Base-by-base conservation (phyloP, 1,140 invertebrate genomes). In the Drosophila neocordata region DNA sequence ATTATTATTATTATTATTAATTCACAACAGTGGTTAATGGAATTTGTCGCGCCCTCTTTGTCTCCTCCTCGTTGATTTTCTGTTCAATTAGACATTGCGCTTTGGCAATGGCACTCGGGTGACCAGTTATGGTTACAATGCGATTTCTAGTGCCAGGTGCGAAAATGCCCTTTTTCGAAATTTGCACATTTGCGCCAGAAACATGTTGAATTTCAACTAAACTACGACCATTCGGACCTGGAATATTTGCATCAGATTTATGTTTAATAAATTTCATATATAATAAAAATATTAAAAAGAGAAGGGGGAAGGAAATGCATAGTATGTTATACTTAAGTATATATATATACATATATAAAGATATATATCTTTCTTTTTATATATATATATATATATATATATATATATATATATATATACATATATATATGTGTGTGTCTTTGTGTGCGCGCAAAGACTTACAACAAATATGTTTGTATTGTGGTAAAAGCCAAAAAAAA, bases 141-240 rank as follows among this genome's bases (percentile, higher is more conserved):
- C 98, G 96, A 94, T 99, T 98, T 92, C 97, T 96, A 69, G 97
- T 98, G 92, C 98, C 97, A 76, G 98, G 97, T 85, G 97, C 97
- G 94, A 97, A 99, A 89, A 97, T 97, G 90, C 98, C 98, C 93
- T 99, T 99, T 94, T 99, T 99, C 78, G 97, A 98, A 92, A 99
- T 99, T 94, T 99, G 98, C 93, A 99, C 98, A 93, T 97, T 98
- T 91, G 98, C 97, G 92, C 97, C 97, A 92, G 97, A 98, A 92
- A 97, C 94, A 93, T 98, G 96, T 94, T 99, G 98, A 93, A 99
- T 98, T 94, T 99, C 98, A 89, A 98, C 96, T 91, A 99, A 95
- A 91, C 97, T 96, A 93, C 97, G 96, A 71, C 98, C 98, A 90
- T 97, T 97, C 82, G 97, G 98, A 92, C 95, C 95, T 95, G 92